Conservation (phyloP, 2,113 vertebrate species). For the Cebidichthys violaceus region DNA sequence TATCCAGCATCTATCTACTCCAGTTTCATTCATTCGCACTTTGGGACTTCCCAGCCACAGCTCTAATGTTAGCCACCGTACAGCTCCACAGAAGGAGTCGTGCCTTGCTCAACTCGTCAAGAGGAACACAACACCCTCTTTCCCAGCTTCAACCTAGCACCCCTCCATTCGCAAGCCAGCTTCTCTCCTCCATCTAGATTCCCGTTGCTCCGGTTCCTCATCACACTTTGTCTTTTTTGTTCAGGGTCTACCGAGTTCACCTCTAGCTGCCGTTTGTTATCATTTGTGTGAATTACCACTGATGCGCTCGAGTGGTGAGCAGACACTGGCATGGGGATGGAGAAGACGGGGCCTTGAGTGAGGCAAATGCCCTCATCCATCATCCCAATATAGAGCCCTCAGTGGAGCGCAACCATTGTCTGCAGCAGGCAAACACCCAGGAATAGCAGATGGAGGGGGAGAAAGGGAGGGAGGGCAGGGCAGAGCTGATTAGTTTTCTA, state of each 20-base stretch:
- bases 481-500: slow-evolving; percentile 54
- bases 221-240: slow-evolving; percentile 28
- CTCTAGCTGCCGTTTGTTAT: slow-evolving; percentile 68
- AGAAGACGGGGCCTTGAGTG: slow-evolving; percentile 73
- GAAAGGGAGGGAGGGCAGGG: slow-evolving; percentile 3
- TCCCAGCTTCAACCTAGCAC: background rate
- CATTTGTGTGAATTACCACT: slow-evolving; percentile 76
- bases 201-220: background rate
- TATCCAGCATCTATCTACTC: background rate
- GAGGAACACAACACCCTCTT: background rate
- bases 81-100: background rate
- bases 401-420: slow-evolving; percentile 67
- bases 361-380: slow-evolving; percentile 80
- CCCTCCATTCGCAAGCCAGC: background rate
- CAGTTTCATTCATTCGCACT: background rate
- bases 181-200: background rate
- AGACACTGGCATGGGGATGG: slow-evolving; percentile 62
- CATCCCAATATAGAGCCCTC: slow-evolving; percentile 76
- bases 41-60: background rate
- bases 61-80: background rate
- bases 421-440: slow-evolving; percentile 75
- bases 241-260: slow-evolving; percentile 31
- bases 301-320: slow-evolving; percentile 64
- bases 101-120: background rate
- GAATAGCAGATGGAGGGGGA: slow-evolving; percentile 74